These are phyloP conservation scores for Petrolisthes cinctipes DNA, from an alignment of 2,888 invertebrate species.

Conservation along the genomic window DNA sequence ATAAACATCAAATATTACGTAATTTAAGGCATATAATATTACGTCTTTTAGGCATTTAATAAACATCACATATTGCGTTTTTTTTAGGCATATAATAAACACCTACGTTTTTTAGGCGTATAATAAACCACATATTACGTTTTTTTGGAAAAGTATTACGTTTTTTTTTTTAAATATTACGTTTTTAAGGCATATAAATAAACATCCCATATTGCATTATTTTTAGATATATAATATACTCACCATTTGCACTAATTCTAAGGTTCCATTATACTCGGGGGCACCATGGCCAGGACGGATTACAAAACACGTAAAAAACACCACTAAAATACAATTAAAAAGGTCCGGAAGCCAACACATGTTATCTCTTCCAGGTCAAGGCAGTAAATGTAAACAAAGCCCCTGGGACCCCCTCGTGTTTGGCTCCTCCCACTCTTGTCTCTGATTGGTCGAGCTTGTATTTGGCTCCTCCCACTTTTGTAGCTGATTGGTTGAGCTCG, in stretches of 20 bases:
- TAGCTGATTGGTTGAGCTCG: background rate
- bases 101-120: too few species aligned
- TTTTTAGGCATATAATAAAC: background rate
- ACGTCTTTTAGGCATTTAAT: too few species aligned
- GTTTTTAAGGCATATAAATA: too few species aligned
- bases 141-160: too few species aligned
- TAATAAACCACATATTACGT: too few species aligned
- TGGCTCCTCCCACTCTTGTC: background rate
- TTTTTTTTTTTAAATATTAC: too few species aligned
- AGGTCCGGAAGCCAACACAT: background rate
- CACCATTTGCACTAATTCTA: constrained; percentile 28
- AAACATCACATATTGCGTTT: too few species aligned
- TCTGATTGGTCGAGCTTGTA: background rate
- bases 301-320: constrained; percentile 1
- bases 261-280: background rate
- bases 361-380: background rate
- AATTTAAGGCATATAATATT: background rate
- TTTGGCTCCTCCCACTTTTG: background rate
- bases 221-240: background rate
- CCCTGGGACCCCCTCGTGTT: background rate
- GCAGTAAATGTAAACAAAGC: background rate
- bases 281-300: background rate
- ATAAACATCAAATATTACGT: too few species aligned
- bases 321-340: background rate
- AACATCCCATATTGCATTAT: background rate